A percentile compares a stretch with the other conserved stretches of the same genome.
Evolutionary conservation across 2,113 vertebrate species (phyloP).

Genomic region (Eurypyga helias): DNA sequence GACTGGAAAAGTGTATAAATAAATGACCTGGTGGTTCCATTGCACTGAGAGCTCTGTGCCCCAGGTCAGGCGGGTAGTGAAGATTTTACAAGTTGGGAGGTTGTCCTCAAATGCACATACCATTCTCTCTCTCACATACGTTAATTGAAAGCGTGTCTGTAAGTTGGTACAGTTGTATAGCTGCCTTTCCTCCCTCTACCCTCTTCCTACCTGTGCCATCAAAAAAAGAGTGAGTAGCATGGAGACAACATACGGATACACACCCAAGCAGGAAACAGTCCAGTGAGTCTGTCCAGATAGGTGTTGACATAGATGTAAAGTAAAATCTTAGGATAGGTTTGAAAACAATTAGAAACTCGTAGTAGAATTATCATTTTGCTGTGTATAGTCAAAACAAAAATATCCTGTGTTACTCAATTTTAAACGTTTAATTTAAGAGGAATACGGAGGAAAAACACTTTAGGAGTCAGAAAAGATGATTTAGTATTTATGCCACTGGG

Average conservation of each 20-base stretch:
- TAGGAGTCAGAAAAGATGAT: background rate
- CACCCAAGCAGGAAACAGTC: background rate
- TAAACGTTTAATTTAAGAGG: background rate
- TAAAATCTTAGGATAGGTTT: background rate
- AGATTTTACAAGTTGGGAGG: background rate
- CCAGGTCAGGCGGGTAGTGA: background rate
- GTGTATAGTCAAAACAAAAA: background rate
- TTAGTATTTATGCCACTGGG: background rate
- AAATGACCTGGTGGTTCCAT: background rate
- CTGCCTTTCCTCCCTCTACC: background rate
- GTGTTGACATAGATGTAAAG: background rate
- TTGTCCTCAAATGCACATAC: background rate
- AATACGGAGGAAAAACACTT: background rate
- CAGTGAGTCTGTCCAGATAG: background rate
- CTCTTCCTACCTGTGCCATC: background rate
- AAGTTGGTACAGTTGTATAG: background rate
- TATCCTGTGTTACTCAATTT: background rate
- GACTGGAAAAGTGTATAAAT: background rate
- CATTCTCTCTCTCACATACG: background rate
- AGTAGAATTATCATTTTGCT: background rate
- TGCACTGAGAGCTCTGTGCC: background rate
- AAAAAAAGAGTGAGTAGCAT: background rate
- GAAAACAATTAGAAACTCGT: background rate
- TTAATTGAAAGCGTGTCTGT: too few relatives aligned
- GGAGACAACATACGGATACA: background rate